Evolutionary conservation across 2,888 invertebrate genomes (phyloP).

Genomic region (Drosophila imparisetae): DNA sequence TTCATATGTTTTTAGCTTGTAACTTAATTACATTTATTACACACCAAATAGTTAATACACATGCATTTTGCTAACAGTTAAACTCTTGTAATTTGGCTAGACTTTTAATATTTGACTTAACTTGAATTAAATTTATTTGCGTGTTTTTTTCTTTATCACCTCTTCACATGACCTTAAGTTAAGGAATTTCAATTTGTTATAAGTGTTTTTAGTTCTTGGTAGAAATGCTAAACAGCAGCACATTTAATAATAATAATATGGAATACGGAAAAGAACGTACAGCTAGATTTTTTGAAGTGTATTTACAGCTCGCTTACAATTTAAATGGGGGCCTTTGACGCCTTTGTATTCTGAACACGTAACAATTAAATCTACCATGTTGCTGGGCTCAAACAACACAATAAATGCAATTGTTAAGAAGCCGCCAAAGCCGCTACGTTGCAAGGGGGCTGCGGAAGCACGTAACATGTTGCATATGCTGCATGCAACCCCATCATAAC

Average conservation of each 20-base stretch:
- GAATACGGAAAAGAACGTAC: conserved; percentile 37
- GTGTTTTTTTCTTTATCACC: conserved; percentile 49
- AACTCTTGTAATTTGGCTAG: conserved; percentile 68
- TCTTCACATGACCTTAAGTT: conserved; percentile 22
- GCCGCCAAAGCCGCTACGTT: conserved; percentile 27
- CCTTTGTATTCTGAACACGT: conserved; percentile 12
- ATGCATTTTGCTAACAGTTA: conserved; percentile 55
- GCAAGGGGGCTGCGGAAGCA: conserved; percentile 42
- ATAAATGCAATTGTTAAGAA: conserved; percentile 67
- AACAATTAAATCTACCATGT: conserved; percentile 77
- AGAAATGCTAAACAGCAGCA: conserved; percentile 52
- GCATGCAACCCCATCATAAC: conserved; percentile 71
- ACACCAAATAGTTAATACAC: conserved; percentile 59
- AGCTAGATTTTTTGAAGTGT: conserved; percentile 20
- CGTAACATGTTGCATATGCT: neutral
- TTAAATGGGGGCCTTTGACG: conserved; percentile 35
- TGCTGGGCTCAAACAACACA: conserved; percentile 82
- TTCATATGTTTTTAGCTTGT: conserved; percentile 17
- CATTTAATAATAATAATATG: conserved; percentile 16
- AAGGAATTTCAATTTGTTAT: neutral
- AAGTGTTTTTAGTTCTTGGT: conserved; percentile 12
- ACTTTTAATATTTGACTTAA: conserved; percentile 31
- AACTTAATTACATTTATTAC: conserved; percentile 54
- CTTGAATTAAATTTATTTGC: conserved; percentile 35
- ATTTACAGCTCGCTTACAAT: conserved; percentile 47